Percentiles rank a stretch among this genome's conserved stretches.
Conservation (phyloP, 2,888 invertebrate genomes). For the Halocaridina rubra region DNA sequence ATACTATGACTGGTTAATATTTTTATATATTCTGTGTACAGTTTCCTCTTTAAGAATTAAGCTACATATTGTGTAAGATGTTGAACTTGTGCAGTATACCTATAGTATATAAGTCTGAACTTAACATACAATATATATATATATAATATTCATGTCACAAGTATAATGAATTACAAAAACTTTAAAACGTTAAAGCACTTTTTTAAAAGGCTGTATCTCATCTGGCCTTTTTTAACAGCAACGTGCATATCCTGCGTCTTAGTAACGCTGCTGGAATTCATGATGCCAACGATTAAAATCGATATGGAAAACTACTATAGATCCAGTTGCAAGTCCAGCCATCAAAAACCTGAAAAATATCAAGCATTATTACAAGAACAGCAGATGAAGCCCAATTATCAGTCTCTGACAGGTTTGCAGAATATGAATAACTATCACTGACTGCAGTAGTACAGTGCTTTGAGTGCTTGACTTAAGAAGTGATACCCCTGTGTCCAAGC, state of each 20-base stretch:
- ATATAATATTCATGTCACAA: not conserved
- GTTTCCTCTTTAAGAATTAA: no score
- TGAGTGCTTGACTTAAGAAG: no score
- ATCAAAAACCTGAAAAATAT: conserved; percentile 86
- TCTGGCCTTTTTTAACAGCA: not conserved
- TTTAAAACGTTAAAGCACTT: not conserved
- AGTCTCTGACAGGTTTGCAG: no score
- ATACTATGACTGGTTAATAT: no score
- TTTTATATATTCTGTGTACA: no score
- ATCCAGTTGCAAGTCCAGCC: conserved; percentile 96
- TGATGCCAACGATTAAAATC: conserved; percentile 99
- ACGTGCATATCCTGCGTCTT: conserved; percentile 13
- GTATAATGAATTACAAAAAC: no score
- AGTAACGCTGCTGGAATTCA: conserved; percentile 94
- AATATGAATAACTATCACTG: no score
- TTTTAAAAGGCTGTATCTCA: not conserved
- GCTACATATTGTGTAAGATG: no score
- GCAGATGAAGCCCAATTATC: no score
- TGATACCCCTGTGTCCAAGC: no score
- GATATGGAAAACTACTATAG: conserved; percentile 98
- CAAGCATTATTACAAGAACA: no score
- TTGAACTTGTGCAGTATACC: not conserved
- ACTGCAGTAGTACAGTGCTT: no score
- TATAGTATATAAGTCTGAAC: not conserved
- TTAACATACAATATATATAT: not conserved